Percentiles rank a stretch among this genome's conserved stretches.
phyloP scores from a whole-genome alignment of 2,113 vertebrate genomes.

The Nycticryphes semicollaris region DNA sequence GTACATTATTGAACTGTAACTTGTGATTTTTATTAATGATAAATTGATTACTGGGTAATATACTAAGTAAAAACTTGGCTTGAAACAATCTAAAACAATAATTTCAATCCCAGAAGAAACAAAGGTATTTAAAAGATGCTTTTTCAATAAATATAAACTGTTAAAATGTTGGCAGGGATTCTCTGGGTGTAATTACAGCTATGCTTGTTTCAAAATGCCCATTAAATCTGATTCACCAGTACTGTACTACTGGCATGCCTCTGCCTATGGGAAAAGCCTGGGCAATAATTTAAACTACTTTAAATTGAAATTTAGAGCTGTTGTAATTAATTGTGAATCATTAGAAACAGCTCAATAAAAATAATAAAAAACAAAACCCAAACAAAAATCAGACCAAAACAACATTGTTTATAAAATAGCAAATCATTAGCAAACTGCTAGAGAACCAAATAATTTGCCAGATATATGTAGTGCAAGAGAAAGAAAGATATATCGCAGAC shows the following conservation, averaged over 20 bases:
- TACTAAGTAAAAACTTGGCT: background rate
- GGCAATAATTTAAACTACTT: slow-evolving; percentile 15
- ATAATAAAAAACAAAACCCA: background rate
- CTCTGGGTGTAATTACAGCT: slow-evolving; percentile 14
- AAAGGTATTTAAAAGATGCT: slow-evolving; percentile 31
- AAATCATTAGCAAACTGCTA: background rate
- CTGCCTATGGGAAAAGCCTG: background rate
- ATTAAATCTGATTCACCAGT: slow-evolving; percentile 42
- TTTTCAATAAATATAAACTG: slow-evolving; percentile 22
- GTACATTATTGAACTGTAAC: background rate
- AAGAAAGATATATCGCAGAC: background rate
- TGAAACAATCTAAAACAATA: background rate
- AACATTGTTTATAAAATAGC: background rate
- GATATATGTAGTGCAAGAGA: background rate
- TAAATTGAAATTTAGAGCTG: slow-evolving; percentile 28
- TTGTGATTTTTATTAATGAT: background rate
- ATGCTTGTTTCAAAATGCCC: slow-evolving; percentile 19
- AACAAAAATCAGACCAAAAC: background rate
- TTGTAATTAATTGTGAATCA: slow-evolving; percentile 44
- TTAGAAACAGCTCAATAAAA: slow-evolving; percentile 18
- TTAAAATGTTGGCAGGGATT: slow-evolving; percentile 27
- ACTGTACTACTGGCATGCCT: background rate
- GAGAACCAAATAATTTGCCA: background rate
- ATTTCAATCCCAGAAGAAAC: background rate
- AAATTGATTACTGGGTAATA: background rate